These are phyloP conservation scores for Limanda limanda DNA, from an alignment of 2,113 vertebrate species.

Conservation along the genomic window DNA sequence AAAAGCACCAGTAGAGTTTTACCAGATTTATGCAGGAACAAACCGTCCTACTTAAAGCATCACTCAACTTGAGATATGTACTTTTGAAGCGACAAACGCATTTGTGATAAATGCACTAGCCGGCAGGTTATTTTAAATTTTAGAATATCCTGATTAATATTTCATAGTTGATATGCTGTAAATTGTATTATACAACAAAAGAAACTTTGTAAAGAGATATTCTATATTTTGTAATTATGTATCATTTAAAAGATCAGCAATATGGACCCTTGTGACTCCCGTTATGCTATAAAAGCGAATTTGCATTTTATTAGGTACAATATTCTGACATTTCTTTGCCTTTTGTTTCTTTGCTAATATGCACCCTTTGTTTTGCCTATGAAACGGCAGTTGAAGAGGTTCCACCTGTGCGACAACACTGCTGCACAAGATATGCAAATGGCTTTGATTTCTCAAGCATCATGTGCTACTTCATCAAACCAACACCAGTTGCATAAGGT, in stretches of 20 bases:
- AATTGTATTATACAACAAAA: constrained; percentile 94
- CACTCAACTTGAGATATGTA: constrained; percentile 84
- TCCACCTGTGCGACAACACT: constrained; percentile 73
- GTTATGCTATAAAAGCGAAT: constrained; percentile 77
- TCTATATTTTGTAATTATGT: constrained; percentile 99
- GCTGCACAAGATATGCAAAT: constrained; percentile 84
- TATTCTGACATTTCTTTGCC: constrained; percentile 78
- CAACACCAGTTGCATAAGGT: constrained; percentile 59
- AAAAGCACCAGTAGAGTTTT: constrained; percentile 58
- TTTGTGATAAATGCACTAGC: constrained; percentile 90
- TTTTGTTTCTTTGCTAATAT: constrained; percentile 79
- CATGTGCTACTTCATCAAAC: constrained; percentile 50
- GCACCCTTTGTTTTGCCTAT: constrained; percentile 81
- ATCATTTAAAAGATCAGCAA: constrained; percentile 96
- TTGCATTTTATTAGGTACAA: constrained; percentile 86
- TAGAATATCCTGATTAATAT: constrained; percentile 90
- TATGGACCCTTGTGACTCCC: constrained; percentile 91
- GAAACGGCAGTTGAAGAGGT: constrained; percentile 65
- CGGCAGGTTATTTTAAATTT: constrained; percentile 92
- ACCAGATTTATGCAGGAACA: constrained; percentile 80
- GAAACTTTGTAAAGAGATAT: constrained; percentile 98
- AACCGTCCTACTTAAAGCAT: constrained; percentile 77
- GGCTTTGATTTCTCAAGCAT: constrained; percentile 52
- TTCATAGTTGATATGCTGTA: constrained; percentile 93
- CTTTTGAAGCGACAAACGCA: constrained; percentile 89